Conservation (phyloP, 2,888 invertebrate genomes). For the Mycalesis mineus region DNA sequence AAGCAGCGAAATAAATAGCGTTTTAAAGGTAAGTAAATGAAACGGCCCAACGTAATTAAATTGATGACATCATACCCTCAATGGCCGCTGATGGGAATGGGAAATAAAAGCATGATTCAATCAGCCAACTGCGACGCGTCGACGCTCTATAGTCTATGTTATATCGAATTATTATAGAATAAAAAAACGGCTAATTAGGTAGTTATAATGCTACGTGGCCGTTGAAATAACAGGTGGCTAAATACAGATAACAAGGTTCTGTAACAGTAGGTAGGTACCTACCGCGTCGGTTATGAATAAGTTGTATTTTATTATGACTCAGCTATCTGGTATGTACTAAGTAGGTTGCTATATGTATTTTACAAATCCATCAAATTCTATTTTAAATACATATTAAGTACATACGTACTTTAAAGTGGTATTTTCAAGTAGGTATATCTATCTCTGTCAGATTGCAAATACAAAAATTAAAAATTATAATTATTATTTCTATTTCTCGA, state of each 20-base stretch:
- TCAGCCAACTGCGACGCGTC: conserved; percentile 45
- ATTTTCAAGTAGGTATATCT: too few relatives aligned
- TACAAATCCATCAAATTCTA: too few relatives aligned
- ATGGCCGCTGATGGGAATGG: conserved; percentile 51
- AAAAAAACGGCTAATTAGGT: not conserved
- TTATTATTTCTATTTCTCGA: too few relatives aligned
- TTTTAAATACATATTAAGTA: too few relatives aligned
- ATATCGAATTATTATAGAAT: not conserved
- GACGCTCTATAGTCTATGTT: conserved; percentile 4
- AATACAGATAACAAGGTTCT: conserved; percentile 4
- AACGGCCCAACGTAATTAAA: conserved; percentile 65
- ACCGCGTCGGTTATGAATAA: too few relatives aligned
- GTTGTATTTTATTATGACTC: too few relatives aligned
- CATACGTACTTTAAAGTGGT: too few relatives aligned
- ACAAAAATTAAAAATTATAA: too few relatives aligned
- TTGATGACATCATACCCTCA: conserved; percentile 68
- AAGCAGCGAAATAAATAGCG: conserved; percentile 35
- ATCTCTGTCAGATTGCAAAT: too few relatives aligned
- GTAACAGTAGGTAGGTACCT: not conserved
- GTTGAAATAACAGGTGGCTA: conserved; percentile 2
- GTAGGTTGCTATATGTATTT: too few relatives aligned
- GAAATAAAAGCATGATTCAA: conserved; percentile 69
- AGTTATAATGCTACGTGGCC: not conserved
- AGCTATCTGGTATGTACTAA: too few relatives aligned
- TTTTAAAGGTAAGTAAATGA: conserved; percentile 43